Evolutionary conservation across 64 coral and sea anemone genomes (phyloP).

Genomic region (Montipora capricornis): DNA sequence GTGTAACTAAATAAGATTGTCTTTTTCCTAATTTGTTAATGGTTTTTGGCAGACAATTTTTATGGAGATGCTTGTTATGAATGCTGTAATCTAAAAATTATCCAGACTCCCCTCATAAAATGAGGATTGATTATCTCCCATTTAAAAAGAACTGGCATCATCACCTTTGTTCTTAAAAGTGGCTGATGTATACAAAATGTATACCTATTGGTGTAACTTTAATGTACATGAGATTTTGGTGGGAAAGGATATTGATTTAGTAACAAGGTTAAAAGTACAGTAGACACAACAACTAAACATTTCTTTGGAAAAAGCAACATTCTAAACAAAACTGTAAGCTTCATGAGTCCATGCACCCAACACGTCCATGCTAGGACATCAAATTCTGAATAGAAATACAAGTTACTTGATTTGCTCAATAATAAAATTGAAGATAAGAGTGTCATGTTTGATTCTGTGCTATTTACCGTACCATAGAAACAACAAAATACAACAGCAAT

Average conservation of each 20-base stretch:
- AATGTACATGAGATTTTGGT: not conserved
- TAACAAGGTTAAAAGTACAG: not conserved
- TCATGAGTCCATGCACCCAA: not conserved
- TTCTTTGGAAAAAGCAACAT: conserved; percentile 3
- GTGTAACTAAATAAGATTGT: conserved; percentile 7
- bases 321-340: conserved; percentile 7
- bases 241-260: conserved; percentile 6
- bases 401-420: not conserved
- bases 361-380: not conserved
- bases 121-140: conserved; percentile 5
- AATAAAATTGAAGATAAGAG: not conserved
- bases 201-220: conserved; percentile 1
- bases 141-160: conserved; percentile 3
- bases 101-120: not conserved
- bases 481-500: no score
- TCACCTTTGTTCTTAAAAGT: conserved; percentile 2
- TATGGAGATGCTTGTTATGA: not conserved
- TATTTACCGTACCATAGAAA: no score
- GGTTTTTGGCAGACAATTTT: not conserved
- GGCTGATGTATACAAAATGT: conserved; percentile 6
- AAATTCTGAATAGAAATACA: conserved; percentile 4
- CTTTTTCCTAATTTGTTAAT: conserved; percentile 1
- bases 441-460: not conserved
- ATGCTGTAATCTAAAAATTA: not conserved
- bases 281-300: conserved; percentile 3